These are phyloP conservation scores for Eira barbara DNA, from an alignment of 2,113 vertebrate genomes.

Conservation along the genomic window DNA sequence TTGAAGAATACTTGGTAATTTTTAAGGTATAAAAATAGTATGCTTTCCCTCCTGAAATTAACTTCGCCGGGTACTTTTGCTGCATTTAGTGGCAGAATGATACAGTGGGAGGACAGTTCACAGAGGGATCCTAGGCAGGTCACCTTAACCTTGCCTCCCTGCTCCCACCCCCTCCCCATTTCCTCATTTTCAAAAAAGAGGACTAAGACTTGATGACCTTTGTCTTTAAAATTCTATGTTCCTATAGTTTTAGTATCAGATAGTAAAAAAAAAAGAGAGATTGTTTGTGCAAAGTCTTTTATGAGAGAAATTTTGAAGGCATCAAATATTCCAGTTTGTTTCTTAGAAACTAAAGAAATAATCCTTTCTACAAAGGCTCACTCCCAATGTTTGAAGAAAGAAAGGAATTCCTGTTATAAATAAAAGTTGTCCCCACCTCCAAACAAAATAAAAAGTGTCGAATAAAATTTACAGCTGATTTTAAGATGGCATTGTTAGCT, in stretches of 20 bases:
- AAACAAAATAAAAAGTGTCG: conserved; percentile 34
- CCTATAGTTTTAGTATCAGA: conserved; percentile 10
- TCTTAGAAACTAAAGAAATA: conserved; percentile 35
- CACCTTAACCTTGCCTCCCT: not conserved
- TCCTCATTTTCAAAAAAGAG: not conserved
- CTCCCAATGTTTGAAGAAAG: conserved; percentile 36
- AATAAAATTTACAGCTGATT: conserved; percentile 5
- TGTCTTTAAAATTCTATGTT: not conserved
- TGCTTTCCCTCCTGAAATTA: not conserved
- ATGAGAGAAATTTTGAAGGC: conserved; percentile 24
- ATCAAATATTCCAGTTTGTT: conserved; percentile 19
- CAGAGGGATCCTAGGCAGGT: not conserved
- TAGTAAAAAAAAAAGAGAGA: not conserved
- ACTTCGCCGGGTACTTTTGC: not conserved
- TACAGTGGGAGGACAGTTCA: not conserved
- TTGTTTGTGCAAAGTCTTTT: not conserved
- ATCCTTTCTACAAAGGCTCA: conserved; percentile 26
- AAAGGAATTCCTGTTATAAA: conserved; percentile 44
- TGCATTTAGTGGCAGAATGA: not conserved
- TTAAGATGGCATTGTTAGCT: conserved; percentile 32
- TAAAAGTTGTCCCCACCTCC: conserved; percentile 2
- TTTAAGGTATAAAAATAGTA: not conserved
- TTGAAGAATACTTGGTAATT: not conserved
- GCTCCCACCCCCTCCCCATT: not conserved
- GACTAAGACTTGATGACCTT: not conserved